phyloP scores from a whole-genome alignment of 2,113 vertebrate genomes.

The Calidris pugnax region DNA sequence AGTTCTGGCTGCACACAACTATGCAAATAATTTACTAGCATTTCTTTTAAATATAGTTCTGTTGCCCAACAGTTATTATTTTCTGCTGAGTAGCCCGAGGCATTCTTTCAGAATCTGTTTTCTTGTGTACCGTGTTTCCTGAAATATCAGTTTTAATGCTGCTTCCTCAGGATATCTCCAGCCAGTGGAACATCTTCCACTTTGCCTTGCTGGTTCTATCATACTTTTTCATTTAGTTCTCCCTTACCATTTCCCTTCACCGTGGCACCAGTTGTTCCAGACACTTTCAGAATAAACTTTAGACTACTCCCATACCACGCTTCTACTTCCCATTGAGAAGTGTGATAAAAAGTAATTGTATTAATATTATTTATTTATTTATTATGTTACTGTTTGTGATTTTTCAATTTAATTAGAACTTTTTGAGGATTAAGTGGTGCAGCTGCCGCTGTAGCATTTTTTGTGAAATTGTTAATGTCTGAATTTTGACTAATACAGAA shows the following conservation, averaged over 20 bases:
- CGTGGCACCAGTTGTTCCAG: accelerated
- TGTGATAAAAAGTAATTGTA: background rate
- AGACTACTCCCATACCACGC: accelerated
- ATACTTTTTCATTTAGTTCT: background rate
- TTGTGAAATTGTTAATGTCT: background rate
- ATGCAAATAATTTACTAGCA: background rate
- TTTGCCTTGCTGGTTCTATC: background rate
- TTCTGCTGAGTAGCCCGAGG: background rate
- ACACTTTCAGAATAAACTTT: background rate
- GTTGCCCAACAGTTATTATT: background rate
- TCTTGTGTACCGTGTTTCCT: background rate
- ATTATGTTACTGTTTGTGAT: background rate
- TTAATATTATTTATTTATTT: background rate
- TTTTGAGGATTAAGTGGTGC: background rate
- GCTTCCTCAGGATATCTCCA: background rate
- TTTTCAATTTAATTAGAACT: background rate
- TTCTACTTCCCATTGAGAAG: background rate
- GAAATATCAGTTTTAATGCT: background rate
- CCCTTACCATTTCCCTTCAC: background rate
- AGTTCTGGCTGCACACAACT: background rate
- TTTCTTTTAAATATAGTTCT: background rate
- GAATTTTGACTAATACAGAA: background rate
- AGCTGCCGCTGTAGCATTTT: background rate
- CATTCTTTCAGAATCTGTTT: background rate
- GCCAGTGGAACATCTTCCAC: background rate